These are phyloP conservation scores for Aleiodes sp. DNA, from an alignment of 1,140 invertebrate genomes.

Conservation along the genomic window DNA sequence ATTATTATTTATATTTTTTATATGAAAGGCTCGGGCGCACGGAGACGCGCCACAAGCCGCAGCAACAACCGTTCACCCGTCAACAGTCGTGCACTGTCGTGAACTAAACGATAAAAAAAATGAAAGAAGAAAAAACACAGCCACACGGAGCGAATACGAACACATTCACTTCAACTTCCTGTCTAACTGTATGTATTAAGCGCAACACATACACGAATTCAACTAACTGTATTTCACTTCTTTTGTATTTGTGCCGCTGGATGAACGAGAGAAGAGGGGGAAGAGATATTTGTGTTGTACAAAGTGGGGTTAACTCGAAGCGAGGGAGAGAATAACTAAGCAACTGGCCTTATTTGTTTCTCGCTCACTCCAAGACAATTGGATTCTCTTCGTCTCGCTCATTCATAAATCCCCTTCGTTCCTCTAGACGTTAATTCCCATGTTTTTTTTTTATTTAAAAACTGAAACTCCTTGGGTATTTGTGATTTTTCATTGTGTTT, in stretches of 20 bases:
- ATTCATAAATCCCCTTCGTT: not conserved
- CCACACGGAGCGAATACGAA: not conserved
- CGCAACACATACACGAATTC: not conserved
- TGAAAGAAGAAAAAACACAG: not conserved
- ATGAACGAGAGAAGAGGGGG: no score
- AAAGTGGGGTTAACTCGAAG: not conserved
- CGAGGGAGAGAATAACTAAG: not conserved
- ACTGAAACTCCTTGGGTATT: not conserved
- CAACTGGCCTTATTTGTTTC: not conserved
- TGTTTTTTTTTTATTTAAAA: not conserved
- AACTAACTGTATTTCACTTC: not conserved
- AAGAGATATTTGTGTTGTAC: no score
- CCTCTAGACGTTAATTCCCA: not conserved
- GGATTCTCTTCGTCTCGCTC: not conserved
- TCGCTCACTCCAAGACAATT: not conserved
- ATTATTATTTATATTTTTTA: not conserved
- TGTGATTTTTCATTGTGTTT: not conserved
- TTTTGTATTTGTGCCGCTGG: not conserved
- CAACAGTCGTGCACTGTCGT: not conserved
- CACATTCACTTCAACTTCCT: not conserved
- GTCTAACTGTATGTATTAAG: not conserved
- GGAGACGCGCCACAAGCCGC: slow-evolving; percentile 18
- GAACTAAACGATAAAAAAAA: no score
- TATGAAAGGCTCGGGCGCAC: slow-evolving; percentile 1
- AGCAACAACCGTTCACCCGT: not conserved